Base-by-base conservation (phyloP, 2,797 vertebrate genomes). In the Onychomys torridus region DNA sequence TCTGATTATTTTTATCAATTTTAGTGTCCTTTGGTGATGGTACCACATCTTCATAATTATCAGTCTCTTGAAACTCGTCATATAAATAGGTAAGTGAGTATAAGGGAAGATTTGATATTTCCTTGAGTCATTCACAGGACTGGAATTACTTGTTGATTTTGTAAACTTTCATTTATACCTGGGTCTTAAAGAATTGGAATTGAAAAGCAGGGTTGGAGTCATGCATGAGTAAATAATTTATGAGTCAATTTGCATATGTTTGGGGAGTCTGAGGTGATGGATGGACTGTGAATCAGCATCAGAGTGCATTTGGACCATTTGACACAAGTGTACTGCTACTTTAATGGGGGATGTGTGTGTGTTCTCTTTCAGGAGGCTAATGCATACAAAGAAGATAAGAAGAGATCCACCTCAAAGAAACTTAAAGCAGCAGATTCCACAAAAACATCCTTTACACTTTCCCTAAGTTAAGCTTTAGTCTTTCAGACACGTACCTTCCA, bases 141-240 rank as follows among this genome's bases (percentile, higher is more conserved):
- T 46, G 32, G n/a, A 87, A 77, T 27, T 17, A 34, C 19, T 83
- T 81, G n/a, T 8, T 59, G 55, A 81, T 95, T 89, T 94, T 88
- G 37, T 92, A 55, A 95, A 94, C 82, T 81, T 34, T 93, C 25
- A 73, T 94, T 55, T 69, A 34, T 55, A 61, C 10, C 17, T 90
- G 37, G 6, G 3, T 76, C 40, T 77, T 90, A 11, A 52, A 12
- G 34, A 29, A 63, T 6, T 59, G 4, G 43, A 37, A 63, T 29
- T 16, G 32, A 5, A 65, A 0, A 46, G 10, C 5, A 81, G 29
- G 76, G 25, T 43, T 87, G 17, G 34, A 93, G 89, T 91, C 83
- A 87, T 76, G 75, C 46, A 78, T 61, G 12, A 94, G 25, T 92
- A 71, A 83, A 87, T 91, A 83, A 71, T 73, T 69, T 94, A 77